Evolutionary conservation across 2,888 invertebrate species (phyloP).

Genomic region (Amphipoea lucens): DNA sequence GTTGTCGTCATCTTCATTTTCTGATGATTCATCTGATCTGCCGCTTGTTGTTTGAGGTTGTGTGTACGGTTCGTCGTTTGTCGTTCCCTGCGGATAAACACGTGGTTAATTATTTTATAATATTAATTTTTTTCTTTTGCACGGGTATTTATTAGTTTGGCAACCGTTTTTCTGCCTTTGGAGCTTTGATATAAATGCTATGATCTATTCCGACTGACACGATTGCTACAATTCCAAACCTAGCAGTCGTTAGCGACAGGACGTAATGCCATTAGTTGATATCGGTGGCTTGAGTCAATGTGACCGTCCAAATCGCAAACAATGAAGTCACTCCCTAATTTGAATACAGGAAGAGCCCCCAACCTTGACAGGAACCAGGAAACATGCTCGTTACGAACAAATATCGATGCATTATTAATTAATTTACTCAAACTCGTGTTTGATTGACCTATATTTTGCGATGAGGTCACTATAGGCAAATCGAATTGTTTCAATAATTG

Average conservation of each 20-base stretch:
- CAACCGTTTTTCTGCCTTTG: neutral
- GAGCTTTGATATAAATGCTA: neutral
- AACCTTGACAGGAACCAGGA: constrained; percentile 58
- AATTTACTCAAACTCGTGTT: constrained; percentile 38
- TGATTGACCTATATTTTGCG: constrained; percentile 55
- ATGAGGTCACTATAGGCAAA: constrained; percentile 57
- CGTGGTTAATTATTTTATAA: neutral
- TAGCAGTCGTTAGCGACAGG: neutral
- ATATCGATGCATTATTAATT: constrained; percentile 46
- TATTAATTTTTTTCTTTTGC: neutral
- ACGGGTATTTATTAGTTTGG: neutral
- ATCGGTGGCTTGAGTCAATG: constrained; percentile 8
- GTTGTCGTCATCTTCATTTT: constrained; percentile 64
- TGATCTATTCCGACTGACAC: neutral
- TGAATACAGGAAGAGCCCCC: constrained; percentile 54
- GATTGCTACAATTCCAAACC: neutral
- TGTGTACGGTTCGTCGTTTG: constrained; percentile 34
- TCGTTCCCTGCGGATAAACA: constrained; percentile 41
- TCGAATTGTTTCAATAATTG: constrained; percentile 35
- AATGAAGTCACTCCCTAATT: constrained; percentile 52
- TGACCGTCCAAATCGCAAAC: constrained; percentile 38
- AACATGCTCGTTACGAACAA: constrained; percentile 39
- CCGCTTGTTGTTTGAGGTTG: constrained; percentile 36
- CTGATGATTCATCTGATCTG: constrained; percentile 56
- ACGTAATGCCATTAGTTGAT: constrained; percentile 16